Base-by-base conservation (phyloP, 1,140 invertebrate genomes). In the Caenorhabditis brenneri region DNA sequence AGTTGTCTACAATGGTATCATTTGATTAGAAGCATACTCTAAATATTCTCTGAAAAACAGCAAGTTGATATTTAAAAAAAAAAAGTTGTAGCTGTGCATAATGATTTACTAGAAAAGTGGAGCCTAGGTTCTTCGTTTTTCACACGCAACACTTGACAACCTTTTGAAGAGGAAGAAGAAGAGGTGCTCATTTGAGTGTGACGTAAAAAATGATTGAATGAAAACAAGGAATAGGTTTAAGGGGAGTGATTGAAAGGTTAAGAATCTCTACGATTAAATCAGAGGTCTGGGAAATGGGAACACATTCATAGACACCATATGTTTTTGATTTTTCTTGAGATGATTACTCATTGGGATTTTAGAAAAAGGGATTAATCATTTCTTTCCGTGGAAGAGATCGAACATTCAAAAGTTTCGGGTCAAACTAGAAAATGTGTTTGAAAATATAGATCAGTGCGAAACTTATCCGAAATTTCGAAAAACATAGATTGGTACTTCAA, bases 301-400 rank as follows among this genome's bases (percentile, higher is more conserved):
- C 15, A 51, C n/a, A n/a, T 15, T 55, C 19, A n/a, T 24, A 36
- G 58, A 65, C 58, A 24, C n/a, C 58, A 65, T n/a, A 36, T 65
- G 58, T 65, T 65, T 36, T 36, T 1, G 31, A 19, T 33, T 24
- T 55, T 51, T n/a, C n/a, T 51, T 29, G 3, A 27, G 29, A 31
- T 22, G 27, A 65, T 65, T 65, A 65, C 58, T 65, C 58, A 65
- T 33, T 19, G 15, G 58, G 15, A 65, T 1, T 19, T 65, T 10
- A 16, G 29, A 42, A 65, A n/a, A n/a, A n/a, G n/a, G n/a, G 31
- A 65, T 65, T 33, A 65, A 65, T 65, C 58, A 36, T 65, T 33
- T 65, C n/a, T n/a, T 65, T 33, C 48, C 53, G 31, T n/a, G n/a
- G n/a, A 19, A 36, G 58, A 65, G 29, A 65, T 36, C 58, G 31